Percentiles rank a stretch among this genome's conserved stretches.
phyloP scores from a whole-genome alignment of 2,113 vertebrate genomes.

The Xiphorhynchus elegans region DNA sequence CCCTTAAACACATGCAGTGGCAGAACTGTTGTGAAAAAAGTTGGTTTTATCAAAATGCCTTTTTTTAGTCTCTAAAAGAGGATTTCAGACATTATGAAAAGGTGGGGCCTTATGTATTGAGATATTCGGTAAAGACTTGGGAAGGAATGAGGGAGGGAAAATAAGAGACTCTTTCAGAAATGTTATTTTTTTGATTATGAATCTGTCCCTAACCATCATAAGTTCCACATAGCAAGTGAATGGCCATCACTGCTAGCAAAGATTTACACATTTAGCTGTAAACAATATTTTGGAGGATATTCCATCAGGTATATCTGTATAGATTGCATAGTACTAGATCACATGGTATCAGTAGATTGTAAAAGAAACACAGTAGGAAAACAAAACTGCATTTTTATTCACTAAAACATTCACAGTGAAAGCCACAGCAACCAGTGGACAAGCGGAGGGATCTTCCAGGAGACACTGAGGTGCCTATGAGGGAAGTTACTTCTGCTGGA shows the following conservation, averaged over 20 bases:
- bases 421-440: background rate
- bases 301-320: background rate
- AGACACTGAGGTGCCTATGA: background rate
- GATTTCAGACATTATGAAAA: background rate
- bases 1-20: background rate
- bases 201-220: background rate
- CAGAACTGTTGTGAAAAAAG: background rate
- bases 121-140: background rate
- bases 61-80: background rate
- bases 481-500: background rate
- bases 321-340: background rate
- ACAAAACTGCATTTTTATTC: background rate
- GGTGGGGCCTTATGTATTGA: fast-evolving
- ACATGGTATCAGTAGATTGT: no score
- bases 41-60: background rate
- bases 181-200: background rate
- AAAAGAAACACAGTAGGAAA: background rate
- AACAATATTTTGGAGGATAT: background rate
- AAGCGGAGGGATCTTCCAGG: background rate
- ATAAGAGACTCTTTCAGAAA: background rate
- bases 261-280: background rate
- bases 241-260: background rate
- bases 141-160: background rate
- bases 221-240: background rate
- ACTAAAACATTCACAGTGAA: fast-evolving